These are phyloP conservation scores for Hephaestus fuliginosus DNA, from an alignment of 2,797 vertebrate species.

Conservation along the genomic window DNA sequence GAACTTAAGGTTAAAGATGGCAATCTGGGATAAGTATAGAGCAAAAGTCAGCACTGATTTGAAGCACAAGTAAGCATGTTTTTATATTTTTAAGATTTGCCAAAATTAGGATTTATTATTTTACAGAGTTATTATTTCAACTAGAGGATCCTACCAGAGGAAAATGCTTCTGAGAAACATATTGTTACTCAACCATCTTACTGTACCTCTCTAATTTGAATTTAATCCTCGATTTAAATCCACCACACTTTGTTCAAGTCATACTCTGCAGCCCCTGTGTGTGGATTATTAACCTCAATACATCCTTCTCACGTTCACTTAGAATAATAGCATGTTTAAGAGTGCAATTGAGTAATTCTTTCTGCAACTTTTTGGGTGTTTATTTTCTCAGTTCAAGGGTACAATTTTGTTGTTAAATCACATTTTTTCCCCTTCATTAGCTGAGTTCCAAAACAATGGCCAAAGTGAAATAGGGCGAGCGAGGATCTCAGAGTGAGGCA, in stretches of 20 bases:
- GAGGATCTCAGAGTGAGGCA: not conserved
- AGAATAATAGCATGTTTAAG: constrained; percentile 21
- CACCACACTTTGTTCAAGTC: not conserved
- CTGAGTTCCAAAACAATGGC: not conserved
- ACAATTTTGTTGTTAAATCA: not conserved
- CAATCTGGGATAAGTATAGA: not conserved
- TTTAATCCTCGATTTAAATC: not conserved
- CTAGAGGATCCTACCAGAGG: not conserved
- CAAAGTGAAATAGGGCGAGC: constrained; percentile 8
- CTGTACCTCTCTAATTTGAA: not conserved
- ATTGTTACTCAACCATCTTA: not conserved
- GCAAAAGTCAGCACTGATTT: not conserved
- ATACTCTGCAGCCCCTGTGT: not conserved
- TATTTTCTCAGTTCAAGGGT: not conserved
- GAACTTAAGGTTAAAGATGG: not conserved
- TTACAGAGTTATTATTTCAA: not conserved
- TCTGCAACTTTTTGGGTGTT: not conserved
- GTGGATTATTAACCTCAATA: constrained; percentile 19
- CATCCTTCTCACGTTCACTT: constrained; percentile 7
- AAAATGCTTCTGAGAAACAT: not conserved
- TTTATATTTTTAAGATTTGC: not conserved
- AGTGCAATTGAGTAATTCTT: constrained; percentile 26
- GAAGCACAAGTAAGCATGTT: not conserved
- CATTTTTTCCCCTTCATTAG: not conserved
- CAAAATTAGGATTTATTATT: not conserved